A percentile compares a stretch with the other conserved stretches of the same genome.
Evolutionary conservation across 1,140 invertebrate genomes (phyloP).

Genomic region (Rhyacophila brunnea): DNA sequence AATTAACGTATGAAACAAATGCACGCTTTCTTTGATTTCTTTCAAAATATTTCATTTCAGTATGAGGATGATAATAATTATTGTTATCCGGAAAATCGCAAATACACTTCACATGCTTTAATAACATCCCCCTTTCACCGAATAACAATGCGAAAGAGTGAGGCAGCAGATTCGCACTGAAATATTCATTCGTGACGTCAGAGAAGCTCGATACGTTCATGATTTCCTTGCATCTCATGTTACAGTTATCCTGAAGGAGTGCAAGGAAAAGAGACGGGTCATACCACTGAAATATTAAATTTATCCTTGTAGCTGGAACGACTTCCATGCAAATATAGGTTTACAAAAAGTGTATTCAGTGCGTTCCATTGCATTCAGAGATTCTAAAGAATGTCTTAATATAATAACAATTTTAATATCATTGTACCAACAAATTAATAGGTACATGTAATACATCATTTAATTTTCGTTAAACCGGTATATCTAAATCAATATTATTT

Average conservation of each 20-base stretch:
- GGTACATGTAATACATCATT: too few species aligned
- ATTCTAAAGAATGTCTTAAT: not conserved
- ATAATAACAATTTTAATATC: not conserved
- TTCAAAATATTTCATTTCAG: too few species aligned
- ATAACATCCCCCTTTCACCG: too few species aligned
- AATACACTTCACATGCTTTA: too few species aligned
- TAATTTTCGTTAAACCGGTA: too few species aligned
- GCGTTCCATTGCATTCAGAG: not conserved
- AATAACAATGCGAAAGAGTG: not conserved
- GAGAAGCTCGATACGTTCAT: slow-evolving; percentile 22
- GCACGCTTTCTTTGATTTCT: too few species aligned
- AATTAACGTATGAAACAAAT: too few species aligned
- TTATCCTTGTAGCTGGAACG: slow-evolving; percentile 13
- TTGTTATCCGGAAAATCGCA: too few species aligned
- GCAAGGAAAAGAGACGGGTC: slow-evolving; percentile 3
- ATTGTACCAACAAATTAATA: too few species aligned
- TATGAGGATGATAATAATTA: too few species aligned
- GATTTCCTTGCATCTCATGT: slow-evolving; percentile 13
- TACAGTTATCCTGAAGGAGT: not conserved
- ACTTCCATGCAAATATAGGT: slow-evolving; percentile 18
- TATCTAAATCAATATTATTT: too few species aligned
- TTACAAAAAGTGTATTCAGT: not conserved
- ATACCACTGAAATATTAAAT: slow-evolving; percentile 21
- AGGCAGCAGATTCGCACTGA: slow-evolving; percentile 3
- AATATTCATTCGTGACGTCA: slow-evolving; percentile 28